Percentiles rank a stretch among this genome's conserved stretches.
phyloP scores from a whole-genome alignment of 2,888 invertebrate genomes.

The Eristalis tenax region DNA sequence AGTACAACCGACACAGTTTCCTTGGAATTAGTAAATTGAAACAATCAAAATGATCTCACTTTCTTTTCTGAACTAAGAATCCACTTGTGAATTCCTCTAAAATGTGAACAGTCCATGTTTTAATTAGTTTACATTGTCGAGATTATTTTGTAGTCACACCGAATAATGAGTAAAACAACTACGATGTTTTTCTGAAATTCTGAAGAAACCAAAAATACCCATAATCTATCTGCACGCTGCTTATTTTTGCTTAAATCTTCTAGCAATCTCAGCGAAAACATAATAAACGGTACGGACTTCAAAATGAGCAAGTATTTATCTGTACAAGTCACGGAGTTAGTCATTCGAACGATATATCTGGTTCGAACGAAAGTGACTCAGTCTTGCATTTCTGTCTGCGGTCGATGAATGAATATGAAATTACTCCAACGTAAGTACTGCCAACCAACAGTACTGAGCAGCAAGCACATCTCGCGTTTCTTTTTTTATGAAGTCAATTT shows the following conservation, averaged over 20 bases:
- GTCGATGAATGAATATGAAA: neutral
- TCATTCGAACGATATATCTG: neutral
- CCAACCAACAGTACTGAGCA: neutral
- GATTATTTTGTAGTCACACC: too few relatives aligned
- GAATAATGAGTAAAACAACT: too few relatives aligned
- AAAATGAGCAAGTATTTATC: neutral
- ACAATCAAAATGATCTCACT: too few relatives aligned
- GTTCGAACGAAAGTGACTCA: neutral
- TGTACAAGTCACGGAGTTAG: neutral
- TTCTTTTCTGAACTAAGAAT: too few relatives aligned
- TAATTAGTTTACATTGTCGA: too few relatives aligned
- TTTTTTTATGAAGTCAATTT: neutral
- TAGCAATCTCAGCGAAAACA: neutral
- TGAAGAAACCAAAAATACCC: neutral
- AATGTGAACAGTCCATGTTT: too few relatives aligned
- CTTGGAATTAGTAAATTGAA: too few relatives aligned
- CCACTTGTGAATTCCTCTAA: too few relatives aligned
- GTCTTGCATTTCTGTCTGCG: neutral
- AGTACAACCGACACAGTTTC: too few relatives aligned
- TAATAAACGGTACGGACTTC: neutral
- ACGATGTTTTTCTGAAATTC: too few relatives aligned
- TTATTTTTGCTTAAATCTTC: neutral
- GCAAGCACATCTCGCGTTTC: neutral
- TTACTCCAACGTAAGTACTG: neutral
- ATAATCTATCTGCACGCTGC: too few relatives aligned